Evolutionary conservation across 2,888 invertebrate genomes (phyloP), one percentile per base, ranked within the genome.

Genomic region (Catocala fraxini): DNA sequence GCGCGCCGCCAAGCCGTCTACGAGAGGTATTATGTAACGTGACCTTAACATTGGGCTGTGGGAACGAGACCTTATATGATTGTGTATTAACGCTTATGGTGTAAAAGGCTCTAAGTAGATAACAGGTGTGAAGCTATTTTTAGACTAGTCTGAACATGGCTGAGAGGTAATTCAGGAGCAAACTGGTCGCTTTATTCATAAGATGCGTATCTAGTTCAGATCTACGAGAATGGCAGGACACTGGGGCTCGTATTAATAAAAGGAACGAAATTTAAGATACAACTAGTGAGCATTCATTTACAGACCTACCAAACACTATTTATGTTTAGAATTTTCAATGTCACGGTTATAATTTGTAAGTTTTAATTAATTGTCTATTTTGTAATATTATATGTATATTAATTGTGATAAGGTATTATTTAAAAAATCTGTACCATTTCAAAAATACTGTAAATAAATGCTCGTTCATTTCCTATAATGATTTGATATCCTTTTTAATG

Each of bases 1-100:
- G 87, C 83, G 80, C 89, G 91, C 89, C 93, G 93, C 94, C 93
- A 93, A 86, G 93, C 93, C 90, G 93, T 94, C 93, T 94, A 91
- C 92, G 80, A 80, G 65, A 70, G 69, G 73, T 63, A 80, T 91
- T 92, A 91, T 89, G 87, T 90, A 92, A 92, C 79, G 73, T 83
- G 92, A 91, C 93, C 93, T 93, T 92, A 93, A 90, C 92, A 89
- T 90, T 92, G 86, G 87, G 81, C 80, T 80, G 83, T 82, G 83
- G 77, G 80, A 80, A 77, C 65, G 73, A 63, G 66, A 70, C 78
- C 81, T 80, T 81, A 83, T 80, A 77, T 41, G 65, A 63, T 55
- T 65, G 65, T 51, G 49, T 63, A 47, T 55, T 49, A 59, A 41
- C 53, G 61, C 49, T 66, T 71, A 66, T 71, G 49, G 51, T 43